Evolutionary conservation across 2,797 vertebrate genomes (phyloP).

Genomic region (Myripristis murdjan): DNA sequence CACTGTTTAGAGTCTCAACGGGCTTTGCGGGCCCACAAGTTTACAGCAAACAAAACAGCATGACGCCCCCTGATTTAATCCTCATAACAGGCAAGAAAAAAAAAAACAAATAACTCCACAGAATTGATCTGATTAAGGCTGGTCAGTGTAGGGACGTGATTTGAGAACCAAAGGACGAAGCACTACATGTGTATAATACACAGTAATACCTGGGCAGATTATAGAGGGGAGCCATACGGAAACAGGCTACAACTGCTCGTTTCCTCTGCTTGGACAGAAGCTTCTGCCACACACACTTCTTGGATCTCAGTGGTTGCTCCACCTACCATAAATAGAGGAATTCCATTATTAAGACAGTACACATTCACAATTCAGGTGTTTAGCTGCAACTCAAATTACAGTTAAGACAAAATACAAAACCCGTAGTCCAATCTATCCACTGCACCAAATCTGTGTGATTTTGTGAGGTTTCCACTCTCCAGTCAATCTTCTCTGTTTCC

Average conservation of each 20-base stretch:
- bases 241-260: conserved; percentile 98
- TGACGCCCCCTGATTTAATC: too few relatives aligned
- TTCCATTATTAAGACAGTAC: not conserved
- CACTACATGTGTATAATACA: not conserved
- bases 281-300: conserved; percentile 99
- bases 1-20: too few relatives aligned
- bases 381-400: too few relatives aligned
- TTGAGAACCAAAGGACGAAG: not conserved
- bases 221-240: conserved; percentile 98
- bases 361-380: not conserved
- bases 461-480: too few relatives aligned
- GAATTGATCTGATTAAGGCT: conserved; percentile 9
- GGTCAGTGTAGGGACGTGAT: not conserved
- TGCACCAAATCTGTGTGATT: too few relatives aligned
- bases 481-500: too few relatives aligned
- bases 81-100: too few relatives aligned
- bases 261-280: conserved; percentile 98
- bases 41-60: too few relatives aligned
- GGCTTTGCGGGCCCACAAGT: too few relatives aligned
- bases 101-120: too few relatives aligned
- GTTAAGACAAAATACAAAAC: too few relatives aligned
- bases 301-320: conserved; percentile 97
- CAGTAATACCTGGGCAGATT: conserved; percentile 93
- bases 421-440: too few relatives aligned
- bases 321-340: conserved; percentile 83